Evolutionary conservation across 2,113 vertebrate genomes (phyloP).

Genomic region (Chrysochloris asiatica): DNA sequence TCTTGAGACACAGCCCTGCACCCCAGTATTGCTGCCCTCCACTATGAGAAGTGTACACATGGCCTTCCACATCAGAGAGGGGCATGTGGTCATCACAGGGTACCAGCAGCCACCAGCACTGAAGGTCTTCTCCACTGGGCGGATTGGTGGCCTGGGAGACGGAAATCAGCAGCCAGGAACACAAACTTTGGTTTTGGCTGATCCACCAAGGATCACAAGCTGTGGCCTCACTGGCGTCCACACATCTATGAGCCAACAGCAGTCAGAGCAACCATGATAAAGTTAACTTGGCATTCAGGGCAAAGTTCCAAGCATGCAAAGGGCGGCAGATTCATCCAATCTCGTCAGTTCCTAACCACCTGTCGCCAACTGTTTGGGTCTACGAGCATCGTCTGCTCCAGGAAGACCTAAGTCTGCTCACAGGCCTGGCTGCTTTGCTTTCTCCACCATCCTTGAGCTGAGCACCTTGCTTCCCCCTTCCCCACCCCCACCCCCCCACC

Average conservation of each 20-base stretch:
- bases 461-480: not conserved
- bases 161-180: no score
- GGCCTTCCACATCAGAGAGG: not conserved
- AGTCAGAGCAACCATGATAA: not conserved
- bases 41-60: rapidly evolving
- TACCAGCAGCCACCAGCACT: not conserved
- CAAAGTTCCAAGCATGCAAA: not conserved
- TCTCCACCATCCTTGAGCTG: not conserved
- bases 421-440: not conserved
- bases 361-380: not conserved
- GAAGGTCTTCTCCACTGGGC: no score
- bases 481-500: no score
- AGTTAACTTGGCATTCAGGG: not conserved
- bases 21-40: rapidly evolving
- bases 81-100: not conserved
- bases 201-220: not conserved
- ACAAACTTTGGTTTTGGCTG: not conserved
- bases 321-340: not conserved
- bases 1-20: not conserved
- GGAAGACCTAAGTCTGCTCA: rapidly evolving
- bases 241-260: not conserved
- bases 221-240: not conserved
- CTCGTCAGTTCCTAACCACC: not conserved
- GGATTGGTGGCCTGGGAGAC: no score
- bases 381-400: rapidly evolving